A percentile compares a stretch with the other conserved stretches of the same genome.
Evolutionary conservation across 30 jellyfish, hydroid and myxozoan genomes (phyloP).

Genomic region (Aurelia coerulea): DNA sequence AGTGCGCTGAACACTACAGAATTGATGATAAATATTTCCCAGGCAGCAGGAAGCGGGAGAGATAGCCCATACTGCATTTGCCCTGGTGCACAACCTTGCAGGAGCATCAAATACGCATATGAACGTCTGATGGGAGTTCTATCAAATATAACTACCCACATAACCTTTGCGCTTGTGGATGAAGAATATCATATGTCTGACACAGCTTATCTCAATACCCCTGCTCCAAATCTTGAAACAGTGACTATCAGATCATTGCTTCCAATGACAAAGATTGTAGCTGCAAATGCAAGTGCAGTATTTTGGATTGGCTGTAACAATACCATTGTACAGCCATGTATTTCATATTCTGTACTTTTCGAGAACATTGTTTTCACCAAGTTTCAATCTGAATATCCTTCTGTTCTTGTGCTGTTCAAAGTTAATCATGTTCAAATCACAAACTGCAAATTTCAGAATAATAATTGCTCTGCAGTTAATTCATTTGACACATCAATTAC

Average conservation of each 20-base stretch:
- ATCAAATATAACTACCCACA: conserved; percentile 5
- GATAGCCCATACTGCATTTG: conserved; percentile 43
- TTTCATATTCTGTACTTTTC: conserved; percentile 49
- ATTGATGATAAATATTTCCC: background rate
- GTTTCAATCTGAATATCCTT: conserved; percentile 56
- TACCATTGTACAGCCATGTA: background rate
- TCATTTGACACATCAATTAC: conserved; percentile 61
- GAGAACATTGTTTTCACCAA: conserved; percentile 31
- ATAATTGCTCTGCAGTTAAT: conserved; percentile 79
- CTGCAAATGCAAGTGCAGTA: conserved; percentile 22
- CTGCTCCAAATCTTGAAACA: background rate
- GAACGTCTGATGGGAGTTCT: background rate
- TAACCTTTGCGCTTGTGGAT: conserved; percentile 23
- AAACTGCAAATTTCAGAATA: conserved; percentile 37
- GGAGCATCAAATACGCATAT: conserved; percentile 68
- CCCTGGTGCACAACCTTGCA: conserved; percentile 49
- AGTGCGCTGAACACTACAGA: background rate
- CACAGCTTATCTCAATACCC: conserved; percentile 18
- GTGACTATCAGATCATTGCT: background rate
- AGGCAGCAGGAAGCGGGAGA: conserved; percentile 12
- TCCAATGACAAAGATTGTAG: conserved; percentile 26
- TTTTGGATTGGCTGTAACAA: conserved; percentile 62
- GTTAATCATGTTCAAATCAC: conserved; percentile 11
- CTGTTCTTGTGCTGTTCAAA: conserved; percentile 62
- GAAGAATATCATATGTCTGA: conserved; percentile 42